These are phyloP conservation scores for Chaetops frenatus DNA, from an alignment of 2,113 vertebrate species.

Conservation along the genomic window DNA sequence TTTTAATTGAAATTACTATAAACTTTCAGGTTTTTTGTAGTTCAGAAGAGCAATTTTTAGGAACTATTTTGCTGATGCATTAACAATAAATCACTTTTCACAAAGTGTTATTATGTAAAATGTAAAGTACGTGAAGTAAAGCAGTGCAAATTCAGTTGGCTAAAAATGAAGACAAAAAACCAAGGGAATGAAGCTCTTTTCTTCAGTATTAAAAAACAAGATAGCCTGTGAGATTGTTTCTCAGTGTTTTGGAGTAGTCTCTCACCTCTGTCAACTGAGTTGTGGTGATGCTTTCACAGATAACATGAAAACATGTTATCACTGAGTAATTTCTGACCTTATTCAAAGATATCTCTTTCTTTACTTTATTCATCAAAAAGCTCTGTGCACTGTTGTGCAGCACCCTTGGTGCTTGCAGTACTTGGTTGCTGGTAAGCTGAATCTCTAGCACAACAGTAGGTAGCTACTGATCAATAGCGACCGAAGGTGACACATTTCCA, in stretches of 20 bases:
- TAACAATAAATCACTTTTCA: neutral
- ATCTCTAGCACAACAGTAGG: slow-evolving; percentile 10
- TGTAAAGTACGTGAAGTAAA: neutral
- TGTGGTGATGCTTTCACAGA: neutral
- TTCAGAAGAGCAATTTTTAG: neutral
- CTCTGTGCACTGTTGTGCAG: neutral
- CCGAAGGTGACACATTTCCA: neutral
- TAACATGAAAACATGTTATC: slow-evolving; percentile 29
- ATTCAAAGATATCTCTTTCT: neutral
- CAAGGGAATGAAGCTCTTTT: neutral
- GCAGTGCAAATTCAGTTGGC: neutral
- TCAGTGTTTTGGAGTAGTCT: slow-evolving; percentile 3
- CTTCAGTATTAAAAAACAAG: neutral
- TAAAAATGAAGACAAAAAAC: neutral
- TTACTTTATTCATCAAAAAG: slow-evolving; percentile 31
- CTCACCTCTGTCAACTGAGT: slow-evolving; percentile 23
- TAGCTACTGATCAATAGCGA: slow-evolving; percentile 27
- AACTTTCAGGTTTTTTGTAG: neutral
- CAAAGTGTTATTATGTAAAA: neutral
- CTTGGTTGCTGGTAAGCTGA: slow-evolving; percentile 20
- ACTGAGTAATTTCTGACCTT: slow-evolving; percentile 43
- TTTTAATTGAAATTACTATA: neutral
- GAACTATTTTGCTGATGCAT: neutral
- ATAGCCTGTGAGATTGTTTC: neutral
- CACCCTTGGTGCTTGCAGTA: neutral